These are phyloP conservation scores for Trachops cirrhosus DNA, from an alignment of 2,797 vertebrate genomes.

Conservation along the genomic window DNA sequence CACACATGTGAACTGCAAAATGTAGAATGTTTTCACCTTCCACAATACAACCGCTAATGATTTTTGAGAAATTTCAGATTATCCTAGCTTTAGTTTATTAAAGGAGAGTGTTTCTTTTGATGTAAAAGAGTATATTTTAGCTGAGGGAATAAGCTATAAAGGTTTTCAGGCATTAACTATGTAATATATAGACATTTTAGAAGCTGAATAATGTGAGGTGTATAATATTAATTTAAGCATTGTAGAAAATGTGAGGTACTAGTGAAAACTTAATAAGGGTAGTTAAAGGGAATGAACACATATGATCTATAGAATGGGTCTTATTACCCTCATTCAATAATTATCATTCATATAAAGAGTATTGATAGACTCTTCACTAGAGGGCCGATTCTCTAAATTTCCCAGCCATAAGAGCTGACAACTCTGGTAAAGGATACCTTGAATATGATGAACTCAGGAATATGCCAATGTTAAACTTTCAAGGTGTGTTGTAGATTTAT, in stretches of 20 bases:
- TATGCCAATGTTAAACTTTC: not conserved
- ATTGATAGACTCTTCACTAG: not conserved
- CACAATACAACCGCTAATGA: not conserved
- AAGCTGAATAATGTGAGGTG: not conserved
- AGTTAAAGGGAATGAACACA: not conserved
- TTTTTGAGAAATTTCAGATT: not conserved
- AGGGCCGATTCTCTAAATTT: not conserved
- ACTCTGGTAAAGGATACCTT: not conserved
- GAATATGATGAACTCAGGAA: not conserved
- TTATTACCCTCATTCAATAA: not conserved
- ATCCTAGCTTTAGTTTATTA: not conserved
- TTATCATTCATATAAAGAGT: not conserved
- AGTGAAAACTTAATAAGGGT: not conserved
- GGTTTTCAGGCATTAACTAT: not conserved
- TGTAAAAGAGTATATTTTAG: not conserved
- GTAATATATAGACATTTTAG: not conserved
- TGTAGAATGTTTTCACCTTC: not conserved
- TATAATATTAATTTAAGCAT: not conserved
- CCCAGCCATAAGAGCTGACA: not conserved
- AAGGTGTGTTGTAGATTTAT: not conserved
- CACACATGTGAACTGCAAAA: not conserved
- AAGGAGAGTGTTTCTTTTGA: not conserved
- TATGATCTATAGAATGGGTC: not conserved
- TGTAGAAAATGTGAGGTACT: not conserved
- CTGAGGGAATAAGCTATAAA: not conserved